Evolutionary conservation across 2,888 invertebrate species (phyloP).

Genomic region (Odontomyia ornata): DNA sequence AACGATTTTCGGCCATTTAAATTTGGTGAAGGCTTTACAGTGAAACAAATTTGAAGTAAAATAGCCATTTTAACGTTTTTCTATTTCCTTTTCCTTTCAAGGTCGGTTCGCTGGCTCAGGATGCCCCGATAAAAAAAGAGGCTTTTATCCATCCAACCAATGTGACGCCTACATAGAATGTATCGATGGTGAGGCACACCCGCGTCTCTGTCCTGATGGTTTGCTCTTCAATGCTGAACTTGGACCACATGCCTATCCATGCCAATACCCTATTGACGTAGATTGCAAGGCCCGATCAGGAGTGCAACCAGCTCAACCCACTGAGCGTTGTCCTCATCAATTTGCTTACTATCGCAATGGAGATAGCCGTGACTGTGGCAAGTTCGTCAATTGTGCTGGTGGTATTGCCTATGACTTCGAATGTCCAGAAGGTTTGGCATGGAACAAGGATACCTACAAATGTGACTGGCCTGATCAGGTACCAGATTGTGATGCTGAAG

Average conservation of each 20-base stretch:
- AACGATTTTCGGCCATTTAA: too few species aligned
- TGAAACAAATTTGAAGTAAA: background rate
- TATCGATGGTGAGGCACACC: slow-evolving; percentile 75
- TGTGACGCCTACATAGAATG: slow-evolving; percentile 82
- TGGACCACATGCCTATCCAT: slow-evolving; percentile 75
- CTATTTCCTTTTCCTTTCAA: slow-evolving; percentile 27
- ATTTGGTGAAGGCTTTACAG: too few species aligned
- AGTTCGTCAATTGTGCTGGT: slow-evolving; percentile 82
- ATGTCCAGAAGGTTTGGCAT: slow-evolving; percentile 87
- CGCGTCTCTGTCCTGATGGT: slow-evolving; percentile 84
- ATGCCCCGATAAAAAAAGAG: slow-evolving; percentile 73
- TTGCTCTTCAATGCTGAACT: slow-evolving; percentile 78
- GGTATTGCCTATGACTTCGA: slow-evolving; percentile 78
- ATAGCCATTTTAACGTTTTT: background rate
- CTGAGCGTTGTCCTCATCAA: slow-evolving; percentile 83
- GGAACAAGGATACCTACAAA: slow-evolving; percentile 74
- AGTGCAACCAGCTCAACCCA: slow-evolving; percentile 68
- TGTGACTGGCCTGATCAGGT: slow-evolving; percentile 92
- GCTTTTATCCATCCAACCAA: slow-evolving; percentile 73
- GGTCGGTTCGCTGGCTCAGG: slow-evolving; percentile 52
- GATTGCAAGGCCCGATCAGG: slow-evolving; percentile 76
- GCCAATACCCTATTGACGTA: slow-evolving; percentile 85
- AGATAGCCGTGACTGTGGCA: slow-evolving; percentile 74
- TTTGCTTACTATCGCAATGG: slow-evolving; percentile 83
- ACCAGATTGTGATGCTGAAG: slow-evolving; percentile 80